Conservation (phyloP, 2,888 invertebrate species). For the Oligia latruncula region DNA sequence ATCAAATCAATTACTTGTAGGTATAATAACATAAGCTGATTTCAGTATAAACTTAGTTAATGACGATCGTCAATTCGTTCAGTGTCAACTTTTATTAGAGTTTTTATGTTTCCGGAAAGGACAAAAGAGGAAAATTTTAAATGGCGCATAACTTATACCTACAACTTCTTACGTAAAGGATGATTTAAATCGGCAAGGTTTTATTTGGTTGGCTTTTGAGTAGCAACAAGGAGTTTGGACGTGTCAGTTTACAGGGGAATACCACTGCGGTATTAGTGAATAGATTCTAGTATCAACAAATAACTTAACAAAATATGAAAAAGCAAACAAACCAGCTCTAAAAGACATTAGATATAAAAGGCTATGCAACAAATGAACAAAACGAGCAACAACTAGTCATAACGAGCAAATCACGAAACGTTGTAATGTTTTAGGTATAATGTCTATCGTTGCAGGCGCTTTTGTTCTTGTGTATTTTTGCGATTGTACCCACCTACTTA, state of each 20-base stretch:
- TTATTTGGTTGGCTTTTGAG: neutral
- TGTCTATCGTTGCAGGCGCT: conserved; percentile 16
- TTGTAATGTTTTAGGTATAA: conserved; percentile 12
- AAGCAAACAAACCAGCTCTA: neutral
- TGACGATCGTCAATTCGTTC: conserved; percentile 14
- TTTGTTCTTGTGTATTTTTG: neutral
- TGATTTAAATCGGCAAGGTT: neutral
- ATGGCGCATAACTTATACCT: neutral
- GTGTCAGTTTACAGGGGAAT: neutral
- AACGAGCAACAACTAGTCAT: neutral
- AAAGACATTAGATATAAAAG: conserved; percentile 18
- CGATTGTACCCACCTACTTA: neutral
- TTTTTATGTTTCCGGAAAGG: conserved; percentile 22
- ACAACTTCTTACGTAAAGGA: neutral
- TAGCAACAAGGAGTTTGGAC: neutral
- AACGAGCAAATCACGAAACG: conserved; percentile 15
- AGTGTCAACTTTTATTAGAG: conserved; percentile 41
- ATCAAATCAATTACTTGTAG: neutral
- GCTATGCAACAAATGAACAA: conserved; percentile 17
- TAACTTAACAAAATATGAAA: neutral
- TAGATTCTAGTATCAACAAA: neutral
- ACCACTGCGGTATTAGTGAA: neutral
- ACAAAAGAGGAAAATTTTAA: conserved; percentile 5
- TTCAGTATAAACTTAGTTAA: conserved; percentile 19
- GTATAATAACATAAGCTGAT: neutral